phyloP scores from a whole-genome alignment of 2,797 vertebrate genomes.

The Salarias fasciatus region DNA sequence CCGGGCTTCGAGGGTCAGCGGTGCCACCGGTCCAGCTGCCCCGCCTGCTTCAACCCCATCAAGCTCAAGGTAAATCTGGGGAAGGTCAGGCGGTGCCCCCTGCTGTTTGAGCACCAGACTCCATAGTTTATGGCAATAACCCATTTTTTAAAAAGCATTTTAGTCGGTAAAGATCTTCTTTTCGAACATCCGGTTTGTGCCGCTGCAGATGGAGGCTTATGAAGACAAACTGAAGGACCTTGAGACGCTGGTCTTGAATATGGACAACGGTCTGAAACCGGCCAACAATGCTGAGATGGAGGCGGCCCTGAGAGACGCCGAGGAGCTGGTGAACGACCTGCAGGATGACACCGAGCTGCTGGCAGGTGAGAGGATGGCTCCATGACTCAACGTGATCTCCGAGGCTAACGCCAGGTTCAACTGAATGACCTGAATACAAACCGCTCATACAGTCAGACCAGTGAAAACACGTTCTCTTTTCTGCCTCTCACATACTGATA shows the following conservation, averaged over 20 bases:
- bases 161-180: too few species aligned
- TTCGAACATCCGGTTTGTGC: too few species aligned
- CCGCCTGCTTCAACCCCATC: slow-evolving; percentile 87
- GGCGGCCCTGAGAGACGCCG: slow-evolving; percentile 70
- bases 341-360: slow-evolving; percentile 73
- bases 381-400: too few species aligned
- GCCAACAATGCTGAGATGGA: slow-evolving; percentile 73
- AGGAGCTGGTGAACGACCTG: slow-evolving; percentile 78
- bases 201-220: slow-evolving; percentile 86
- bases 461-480: too few species aligned
- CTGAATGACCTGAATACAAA: too few species aligned
- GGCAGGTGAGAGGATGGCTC: slow-evolving; percentile 48
- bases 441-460: too few species aligned
- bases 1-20: slow-evolving; percentile 84
- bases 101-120: too few species aligned
- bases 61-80: slow-evolving; percentile 82
- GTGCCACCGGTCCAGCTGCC: slow-evolving; percentile 87
- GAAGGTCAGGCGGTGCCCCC: too few species aligned
- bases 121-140: too few species aligned
- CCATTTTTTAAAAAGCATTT: too few species aligned
- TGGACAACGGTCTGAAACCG: slow-evolving; percentile 29
- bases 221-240: slow-evolving; percentile 80
- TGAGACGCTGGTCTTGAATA: slow-evolving; percentile 73
- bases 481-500: too few species aligned
- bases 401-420: too few species aligned